A percentile compares a stretch with the other conserved stretches of the same genome.
These are phyloP conservation scores for Dasypus novemcinctus DNA, from an alignment of 2,113 vertebrate species.

Conservation along the genomic window DNA sequence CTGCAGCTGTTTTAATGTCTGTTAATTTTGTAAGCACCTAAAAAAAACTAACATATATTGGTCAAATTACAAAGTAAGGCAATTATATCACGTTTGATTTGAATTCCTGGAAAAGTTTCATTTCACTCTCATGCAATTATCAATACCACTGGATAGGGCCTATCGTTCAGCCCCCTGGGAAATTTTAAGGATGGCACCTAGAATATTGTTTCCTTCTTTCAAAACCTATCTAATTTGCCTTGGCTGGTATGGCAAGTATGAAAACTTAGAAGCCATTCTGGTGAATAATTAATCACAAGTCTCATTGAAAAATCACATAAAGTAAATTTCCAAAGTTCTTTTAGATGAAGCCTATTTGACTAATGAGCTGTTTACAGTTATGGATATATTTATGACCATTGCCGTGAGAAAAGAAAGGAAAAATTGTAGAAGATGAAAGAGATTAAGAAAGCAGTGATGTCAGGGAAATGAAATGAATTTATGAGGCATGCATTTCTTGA, in stretches of 20 bases:
- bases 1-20: neutral
- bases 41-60: neutral
- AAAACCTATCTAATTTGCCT: neutral
- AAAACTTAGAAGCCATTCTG: conserved; percentile 20
- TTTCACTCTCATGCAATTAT: neutral
- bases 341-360: conserved; percentile 14
- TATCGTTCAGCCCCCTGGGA: neutral
- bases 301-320: neutral
- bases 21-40: neutral
- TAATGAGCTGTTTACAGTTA: neutral
- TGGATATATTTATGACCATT: conserved; percentile 22
- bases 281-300: neutral
- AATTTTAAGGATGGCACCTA: neutral
- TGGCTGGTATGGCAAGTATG: neutral
- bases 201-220: neutral
- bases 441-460: neutral
- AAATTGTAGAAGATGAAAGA: conserved; percentile 2
- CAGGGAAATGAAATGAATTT: conserved; percentile 37
- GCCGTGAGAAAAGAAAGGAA: neutral
- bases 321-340: conserved; percentile 48
- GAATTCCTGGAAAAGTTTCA: neutral
- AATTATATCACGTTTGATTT: neutral
- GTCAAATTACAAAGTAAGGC: neutral
- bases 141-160: neutral
- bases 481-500: neutral